Evolutionary conservation across 2,888 invertebrate genomes (phyloP).

Genomic region (Scaptomyza parva): DNA sequence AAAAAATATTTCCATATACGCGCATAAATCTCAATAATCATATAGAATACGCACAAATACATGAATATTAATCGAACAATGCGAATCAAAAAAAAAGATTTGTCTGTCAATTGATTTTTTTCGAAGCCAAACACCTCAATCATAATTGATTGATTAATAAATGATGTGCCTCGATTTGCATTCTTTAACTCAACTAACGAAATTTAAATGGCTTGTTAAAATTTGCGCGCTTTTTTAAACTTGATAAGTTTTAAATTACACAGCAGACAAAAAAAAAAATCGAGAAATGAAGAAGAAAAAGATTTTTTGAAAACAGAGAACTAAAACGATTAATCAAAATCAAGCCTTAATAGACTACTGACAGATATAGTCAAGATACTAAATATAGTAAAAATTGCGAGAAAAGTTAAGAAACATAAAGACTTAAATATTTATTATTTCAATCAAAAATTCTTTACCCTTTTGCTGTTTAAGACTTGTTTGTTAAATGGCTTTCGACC

Average conservation of each 20-base stretch:
- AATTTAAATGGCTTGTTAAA: conserved; percentile 23
- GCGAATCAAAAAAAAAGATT: conserved; percentile 12
- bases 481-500: not conserved
- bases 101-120: conserved; percentile 43
- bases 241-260: conserved; percentile 53
- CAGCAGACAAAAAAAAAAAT: conserved; percentile 11
- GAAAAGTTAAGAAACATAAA: no score
- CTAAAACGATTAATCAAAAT: conserved; percentile 54
- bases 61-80: conserved; percentile 13
- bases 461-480: not conserved
- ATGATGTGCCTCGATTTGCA: not conserved
- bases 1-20: conserved; percentile 44
- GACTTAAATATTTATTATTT: no score
- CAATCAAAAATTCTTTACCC: not conserved
- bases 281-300: not conserved
- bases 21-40: conserved; percentile 42
- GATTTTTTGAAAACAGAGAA: conserved; percentile 9
- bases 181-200: conserved; percentile 16
- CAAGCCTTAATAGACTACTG: conserved; percentile 33
- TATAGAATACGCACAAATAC: conserved; percentile 7
- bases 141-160: conserved; percentile 49
- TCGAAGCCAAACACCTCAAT: conserved; percentile 55
- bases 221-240: conserved; percentile 14
- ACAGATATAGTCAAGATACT: conserved; percentile 14
- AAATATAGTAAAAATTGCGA: not conserved